Evolutionary conservation across 2,888 invertebrate genomes (phyloP), one percentile per base, ranked within the genome.

Genomic region (Euplexia lucipara): DNA sequence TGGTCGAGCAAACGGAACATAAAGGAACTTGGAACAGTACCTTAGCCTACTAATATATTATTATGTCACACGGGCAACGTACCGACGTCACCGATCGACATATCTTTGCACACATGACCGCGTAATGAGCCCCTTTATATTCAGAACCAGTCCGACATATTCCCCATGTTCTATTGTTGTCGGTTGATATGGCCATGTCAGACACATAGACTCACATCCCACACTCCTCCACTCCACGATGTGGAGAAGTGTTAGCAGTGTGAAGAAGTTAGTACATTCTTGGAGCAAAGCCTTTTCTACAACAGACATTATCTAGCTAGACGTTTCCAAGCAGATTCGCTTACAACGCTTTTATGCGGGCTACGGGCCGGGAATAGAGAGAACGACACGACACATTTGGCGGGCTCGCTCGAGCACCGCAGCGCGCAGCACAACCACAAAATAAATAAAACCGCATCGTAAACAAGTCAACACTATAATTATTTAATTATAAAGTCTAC

Each of bases 41-140:
- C 34, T 12, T 51, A 2, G 41, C 63, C 32, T 42, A 52, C 18
- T 51, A 51, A 44, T 5, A 26, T 26, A 26, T 26, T 26, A 41
- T 16, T 34, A 61, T 32, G 47, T 42, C 10, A 37, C 41, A 63
- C 10, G 34, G 26, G 44, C 37, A 41, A 62, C 6, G 54, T 5
- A n/a, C 42, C 37, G 34, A 57, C 26, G 39, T 54, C 58, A 42
- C 58, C 30, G 45, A 35, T 52, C 51, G 44, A 69, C 56, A 53
- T 71, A 58, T 61, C 49, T 53, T 20, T 48, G 37, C 69, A 58
- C 73, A 79, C 78, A 78, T 81, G 81, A 78, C 74, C 77, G 71
- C 73, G 70, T 83, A 86, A 86, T 86, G 81, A 86, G 75, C 70
- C 82, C 79, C 83, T 86, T 79, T 83, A 83, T 84, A 86, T 83